phyloP scores from a whole-genome alignment of 1,140 invertebrate genomes.

The Drosophila burlai region DNA sequence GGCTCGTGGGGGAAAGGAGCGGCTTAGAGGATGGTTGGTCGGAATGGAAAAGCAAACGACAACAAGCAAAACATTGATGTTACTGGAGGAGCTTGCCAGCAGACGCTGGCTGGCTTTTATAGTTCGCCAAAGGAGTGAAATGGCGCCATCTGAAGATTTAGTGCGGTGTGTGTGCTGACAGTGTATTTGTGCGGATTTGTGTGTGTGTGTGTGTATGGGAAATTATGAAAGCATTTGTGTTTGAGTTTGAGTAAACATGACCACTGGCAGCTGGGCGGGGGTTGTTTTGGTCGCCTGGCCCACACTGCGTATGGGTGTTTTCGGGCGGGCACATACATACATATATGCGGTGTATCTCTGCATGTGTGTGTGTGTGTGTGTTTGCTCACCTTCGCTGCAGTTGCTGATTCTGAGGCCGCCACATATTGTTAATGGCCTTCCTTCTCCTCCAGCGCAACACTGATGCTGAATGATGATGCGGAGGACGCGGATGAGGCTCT shows the following conservation, averaged over 20 bases:
- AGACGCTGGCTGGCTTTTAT: slow-evolving; percentile 69
- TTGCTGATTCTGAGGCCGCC: slow-evolving; percentile 51
- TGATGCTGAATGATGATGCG: slow-evolving; percentile 8
- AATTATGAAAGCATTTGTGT: slow-evolving; percentile 78
- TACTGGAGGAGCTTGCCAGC: slow-evolving; percentile 59
- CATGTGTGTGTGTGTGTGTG: slow-evolving; percentile 22
- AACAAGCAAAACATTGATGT: slow-evolving; percentile 75
- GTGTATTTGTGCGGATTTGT: slow-evolving; percentile 4
- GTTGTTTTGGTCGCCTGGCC: slow-evolving; percentile 55
- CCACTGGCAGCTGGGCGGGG: slow-evolving; percentile 36
- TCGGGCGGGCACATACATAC: not conserved
- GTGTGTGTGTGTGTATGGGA: slow-evolving; percentile 23
- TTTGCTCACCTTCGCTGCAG: slow-evolving; percentile 59
- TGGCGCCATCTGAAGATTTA: slow-evolving; percentile 78
- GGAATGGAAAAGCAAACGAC: slow-evolving; percentile 73
- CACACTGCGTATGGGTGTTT: slow-evolving; percentile 30
- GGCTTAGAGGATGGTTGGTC: slow-evolving; percentile 14
- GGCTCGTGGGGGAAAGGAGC: not conserved
- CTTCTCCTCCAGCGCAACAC: slow-evolving; percentile 1
- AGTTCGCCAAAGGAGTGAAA: slow-evolving; percentile 66
- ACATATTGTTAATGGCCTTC: slow-evolving; percentile 69
- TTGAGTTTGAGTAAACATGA: slow-evolving; percentile 69
- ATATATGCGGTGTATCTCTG: slow-evolving; percentile 14
- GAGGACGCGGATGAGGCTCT: slow-evolving; percentile 12
- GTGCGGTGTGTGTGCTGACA: slow-evolving; percentile 10